Evolutionary conservation across 1,140 invertebrate genomes (phyloP).

Genomic region (Caenorhabditis latens): DNA sequence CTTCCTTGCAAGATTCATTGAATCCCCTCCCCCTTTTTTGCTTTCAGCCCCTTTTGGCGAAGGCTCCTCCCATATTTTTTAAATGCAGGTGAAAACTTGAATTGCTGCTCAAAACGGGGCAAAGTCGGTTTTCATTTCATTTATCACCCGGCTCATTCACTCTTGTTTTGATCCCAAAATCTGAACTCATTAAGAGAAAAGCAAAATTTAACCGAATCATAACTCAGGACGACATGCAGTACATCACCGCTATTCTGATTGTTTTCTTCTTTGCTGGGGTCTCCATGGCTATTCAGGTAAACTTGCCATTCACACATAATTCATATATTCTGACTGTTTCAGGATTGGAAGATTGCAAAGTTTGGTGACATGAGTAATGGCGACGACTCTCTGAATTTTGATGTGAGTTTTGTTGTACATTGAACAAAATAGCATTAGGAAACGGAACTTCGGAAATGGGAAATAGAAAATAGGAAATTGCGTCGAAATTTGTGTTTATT

Average conservation of each 20-base stretch:
- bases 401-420: not conserved
- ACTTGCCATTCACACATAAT: too few relatives aligned
- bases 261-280: constrained; percentile 49
- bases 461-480: not conserved
- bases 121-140: not conserved
- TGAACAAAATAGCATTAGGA: not conserved
- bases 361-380: not conserved
- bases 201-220: not conserved
- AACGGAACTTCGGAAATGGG: not conserved
- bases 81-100: constrained; percentile 19
- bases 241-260: constrained; percentile 1
- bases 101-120: not conserved
- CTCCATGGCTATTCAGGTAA: constrained; percentile 35
- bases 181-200: not conserved
- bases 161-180: not conserved
- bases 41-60: not conserved
- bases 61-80: not conserved
- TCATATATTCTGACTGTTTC: not conserved
- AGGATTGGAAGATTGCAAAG: constrained; percentile 20
- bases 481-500: not conserved
- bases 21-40: constrained; percentile 3
- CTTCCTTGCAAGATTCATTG: too few relatives aligned
- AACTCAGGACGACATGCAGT: constrained; percentile 34
- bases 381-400: constrained; percentile 8
- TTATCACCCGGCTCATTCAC: not conserved